Base-by-base conservation (phyloP, 2,888 invertebrate genomes). In the Desoria tigrina region DNA sequence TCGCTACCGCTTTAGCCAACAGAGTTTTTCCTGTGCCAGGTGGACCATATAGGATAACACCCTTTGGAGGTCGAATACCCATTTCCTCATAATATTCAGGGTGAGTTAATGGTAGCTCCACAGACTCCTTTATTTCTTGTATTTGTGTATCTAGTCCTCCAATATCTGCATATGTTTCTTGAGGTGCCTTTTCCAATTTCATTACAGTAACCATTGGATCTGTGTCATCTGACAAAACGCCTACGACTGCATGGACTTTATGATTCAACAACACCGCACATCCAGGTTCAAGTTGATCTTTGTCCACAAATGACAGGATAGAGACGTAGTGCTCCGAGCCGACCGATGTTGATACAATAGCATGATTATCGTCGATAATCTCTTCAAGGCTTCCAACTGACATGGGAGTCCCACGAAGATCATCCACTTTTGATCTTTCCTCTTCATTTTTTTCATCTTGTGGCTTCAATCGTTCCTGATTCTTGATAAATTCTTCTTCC, bases 201-300 rank as follows among this genome's bases (percentile, higher is more conserved):
- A 99, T 99, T 1, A 99, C 99, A 14, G 97, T 98, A 2, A 99
- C 99, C 98, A 99, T 99, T 3, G 99, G 99, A 82, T 99, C 99
- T 14, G 97, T 98, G 79, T 99, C 98, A 82, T 99, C 99, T 26
- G 94, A 90, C n/a, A 98, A 82, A 0, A 98, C 96, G 61, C 99
- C 98, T 32, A 99, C 97, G n/a, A 99, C 97, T 54, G 97, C 96
- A 84, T 99, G 97, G 1, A 97, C 97, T 86, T 99, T 99, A 81
- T 99, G 99, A 81, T 99, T 99, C 7, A 99, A 84, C 7, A 99
- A 84, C 2, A 99, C 99, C 1, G 98, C 96, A 81, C 98, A 99
- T 4, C 99, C 98, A 26, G 99, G 99, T 81, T 99, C 98, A 62
- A 99, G 81, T 79, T 98, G 97, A 81, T 99, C 98, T 80, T 99